phyloP scores from a whole-genome alignment of 2,797 vertebrate genomes.

The Gallirallus australis region DNA sequence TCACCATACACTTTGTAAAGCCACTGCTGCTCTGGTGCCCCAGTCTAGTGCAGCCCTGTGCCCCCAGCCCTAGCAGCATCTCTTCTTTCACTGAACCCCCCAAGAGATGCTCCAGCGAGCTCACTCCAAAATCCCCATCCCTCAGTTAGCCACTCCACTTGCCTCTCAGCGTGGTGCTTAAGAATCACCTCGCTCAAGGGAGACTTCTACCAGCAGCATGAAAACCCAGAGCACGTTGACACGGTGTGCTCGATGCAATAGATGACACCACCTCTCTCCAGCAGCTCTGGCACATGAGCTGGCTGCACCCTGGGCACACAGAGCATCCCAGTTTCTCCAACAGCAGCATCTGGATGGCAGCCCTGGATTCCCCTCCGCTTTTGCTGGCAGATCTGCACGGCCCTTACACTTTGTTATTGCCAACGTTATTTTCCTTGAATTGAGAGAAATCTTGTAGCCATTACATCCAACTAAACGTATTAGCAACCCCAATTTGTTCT shows the following conservation, averaged over 20 bases:
- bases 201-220: background rate
- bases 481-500: background rate
- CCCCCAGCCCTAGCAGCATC: background rate
- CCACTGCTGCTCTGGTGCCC: background rate
- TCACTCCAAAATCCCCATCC: background rate
- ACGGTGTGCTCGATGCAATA: accelerated
- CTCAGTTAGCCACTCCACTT: background rate
- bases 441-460: background rate
- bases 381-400: background rate
- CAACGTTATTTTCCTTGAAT: constrained; percentile 61
- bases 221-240: background rate
- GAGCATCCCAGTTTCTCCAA: background rate
- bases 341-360: background rate
- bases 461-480: background rate
- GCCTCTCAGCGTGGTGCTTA: background rate
- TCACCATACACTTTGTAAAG: background rate
- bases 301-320: background rate
- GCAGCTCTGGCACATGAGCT: background rate
- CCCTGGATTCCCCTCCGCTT: background rate
- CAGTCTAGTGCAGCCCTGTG: accelerated
- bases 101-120: background rate
- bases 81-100: accelerated
- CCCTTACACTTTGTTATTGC: background rate
- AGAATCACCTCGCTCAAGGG: background rate
- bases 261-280: background rate